phyloP scores from a whole-genome alignment of 2,888 invertebrate species.

The Epiblema foenella region DNA sequence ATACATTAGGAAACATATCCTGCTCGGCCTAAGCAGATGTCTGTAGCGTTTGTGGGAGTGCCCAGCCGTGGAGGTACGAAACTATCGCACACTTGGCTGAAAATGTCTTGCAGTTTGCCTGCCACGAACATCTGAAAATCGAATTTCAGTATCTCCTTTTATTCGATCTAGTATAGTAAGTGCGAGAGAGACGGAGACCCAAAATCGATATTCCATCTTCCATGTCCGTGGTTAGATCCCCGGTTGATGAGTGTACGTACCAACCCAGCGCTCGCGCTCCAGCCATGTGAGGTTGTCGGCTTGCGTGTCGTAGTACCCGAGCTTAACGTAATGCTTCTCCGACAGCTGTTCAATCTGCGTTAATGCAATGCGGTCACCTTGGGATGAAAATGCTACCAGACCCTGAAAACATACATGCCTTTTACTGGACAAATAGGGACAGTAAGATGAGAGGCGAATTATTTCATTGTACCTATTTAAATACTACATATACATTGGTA shows the following conservation, averaged over 20 bases:
- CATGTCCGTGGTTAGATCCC: neutral
- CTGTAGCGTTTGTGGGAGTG: neutral
- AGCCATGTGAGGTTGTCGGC: constrained; percentile 98
- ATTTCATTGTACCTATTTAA: neutral
- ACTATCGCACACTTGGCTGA: neutral
- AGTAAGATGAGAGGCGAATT: neutral
- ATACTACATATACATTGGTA: too few species aligned
- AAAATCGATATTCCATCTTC: neutral
- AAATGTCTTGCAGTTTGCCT: neutral
- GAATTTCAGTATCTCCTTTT: neutral
- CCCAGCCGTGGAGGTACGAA: neutral
- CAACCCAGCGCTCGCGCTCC: constrained; percentile 95
- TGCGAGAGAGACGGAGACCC: neutral
- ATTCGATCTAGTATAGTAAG: neutral
- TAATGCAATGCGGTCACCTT: constrained; percentile 98
- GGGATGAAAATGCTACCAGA: constrained; percentile 98
- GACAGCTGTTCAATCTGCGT: constrained; percentile 99
- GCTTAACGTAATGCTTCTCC: constrained; percentile 96
- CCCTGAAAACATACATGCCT: constrained; percentile 86
- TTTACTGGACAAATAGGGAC: neutral
- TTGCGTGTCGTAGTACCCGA: constrained; percentile 98
- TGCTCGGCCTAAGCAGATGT: neutral
- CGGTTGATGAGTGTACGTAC: constrained; percentile 75
- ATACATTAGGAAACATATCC: neutral
- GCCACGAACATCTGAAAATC: neutral